Evolutionary conservation across 2,797 vertebrate genomes (phyloP).

Genomic region (Prionace glauca): DNA sequence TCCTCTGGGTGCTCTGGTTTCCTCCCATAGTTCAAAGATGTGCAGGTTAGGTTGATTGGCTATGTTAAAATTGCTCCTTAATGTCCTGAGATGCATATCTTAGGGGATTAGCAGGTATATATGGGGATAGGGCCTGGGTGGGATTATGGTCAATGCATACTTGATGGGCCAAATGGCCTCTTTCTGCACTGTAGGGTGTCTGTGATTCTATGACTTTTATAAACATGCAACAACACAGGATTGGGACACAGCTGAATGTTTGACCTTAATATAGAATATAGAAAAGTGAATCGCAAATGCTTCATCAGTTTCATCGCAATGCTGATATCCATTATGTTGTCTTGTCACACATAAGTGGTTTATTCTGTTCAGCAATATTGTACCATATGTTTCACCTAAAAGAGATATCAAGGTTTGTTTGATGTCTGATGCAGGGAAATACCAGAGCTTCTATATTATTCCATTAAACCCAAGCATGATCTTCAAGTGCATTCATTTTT

Average conservation of each 20-base stretch:
- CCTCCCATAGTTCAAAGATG: too few species aligned
- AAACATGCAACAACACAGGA: neutral
- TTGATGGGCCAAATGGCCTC: too few species aligned
- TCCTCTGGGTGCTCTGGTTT: too few species aligned
- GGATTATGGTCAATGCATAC: too few species aligned
- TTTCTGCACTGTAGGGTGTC: too few species aligned
- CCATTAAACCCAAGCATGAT: slow-evolving; percentile 2
- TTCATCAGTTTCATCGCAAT: neutral
- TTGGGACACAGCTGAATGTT: neutral
- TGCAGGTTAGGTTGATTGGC: too few species aligned
- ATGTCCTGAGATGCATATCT: too few species aligned
- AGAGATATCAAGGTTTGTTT: neutral
- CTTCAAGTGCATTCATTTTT: neutral
- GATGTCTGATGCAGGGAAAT: neutral
- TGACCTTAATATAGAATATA: neutral
- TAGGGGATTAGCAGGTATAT: too few species aligned
- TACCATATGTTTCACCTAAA: neutral
- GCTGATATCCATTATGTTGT: neutral
- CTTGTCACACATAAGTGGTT: neutral
- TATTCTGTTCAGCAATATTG: neutral
- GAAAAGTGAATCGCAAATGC: neutral
- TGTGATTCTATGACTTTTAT: neutral
- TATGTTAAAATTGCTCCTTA: too few species aligned
- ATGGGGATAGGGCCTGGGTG: too few species aligned
- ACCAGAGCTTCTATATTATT: neutral